phyloP scores from a whole-genome alignment of 2,113 vertebrate species.

The Athene noctua region DNA sequence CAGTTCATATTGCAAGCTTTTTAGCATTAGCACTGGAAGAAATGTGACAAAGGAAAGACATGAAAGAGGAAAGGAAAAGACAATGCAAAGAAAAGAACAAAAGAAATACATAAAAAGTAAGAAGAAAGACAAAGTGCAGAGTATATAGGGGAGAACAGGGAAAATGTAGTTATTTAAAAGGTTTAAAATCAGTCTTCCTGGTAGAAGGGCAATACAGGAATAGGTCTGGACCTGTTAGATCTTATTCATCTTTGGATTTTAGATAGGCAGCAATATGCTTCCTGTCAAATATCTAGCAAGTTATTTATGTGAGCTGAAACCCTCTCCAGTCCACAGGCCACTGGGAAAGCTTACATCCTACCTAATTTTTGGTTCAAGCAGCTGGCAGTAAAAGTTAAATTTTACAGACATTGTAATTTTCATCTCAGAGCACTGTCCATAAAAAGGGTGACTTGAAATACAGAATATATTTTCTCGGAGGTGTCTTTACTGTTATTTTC shows the following conservation, averaged over 20 bases:
- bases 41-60: neutral
- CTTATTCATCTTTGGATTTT: neutral
- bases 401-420: neutral
- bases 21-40: neutral
- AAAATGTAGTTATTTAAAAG: conserved; percentile 16
- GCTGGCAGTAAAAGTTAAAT: neutral
- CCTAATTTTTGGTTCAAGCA: neutral
- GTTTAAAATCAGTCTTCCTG: conserved; percentile 22
- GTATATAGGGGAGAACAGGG: neutral
- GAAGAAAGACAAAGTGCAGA: conserved; percentile 9
- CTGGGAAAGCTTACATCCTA: neutral
- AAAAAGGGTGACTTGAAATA: neutral
- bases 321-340: neutral
- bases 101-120: neutral
- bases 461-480: neutral
- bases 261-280: neutral
- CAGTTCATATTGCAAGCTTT: neutral
- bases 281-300: neutral
- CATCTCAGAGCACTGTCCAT: neutral
- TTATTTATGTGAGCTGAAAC: neutral
- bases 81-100: neutral
- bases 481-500: neutral
- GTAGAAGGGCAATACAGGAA: conserved; percentile 7
- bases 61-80: neutral
- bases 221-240: neutral